Conservation (phyloP, 2,888 invertebrate species). For the Incurvaria masculella region DNA sequence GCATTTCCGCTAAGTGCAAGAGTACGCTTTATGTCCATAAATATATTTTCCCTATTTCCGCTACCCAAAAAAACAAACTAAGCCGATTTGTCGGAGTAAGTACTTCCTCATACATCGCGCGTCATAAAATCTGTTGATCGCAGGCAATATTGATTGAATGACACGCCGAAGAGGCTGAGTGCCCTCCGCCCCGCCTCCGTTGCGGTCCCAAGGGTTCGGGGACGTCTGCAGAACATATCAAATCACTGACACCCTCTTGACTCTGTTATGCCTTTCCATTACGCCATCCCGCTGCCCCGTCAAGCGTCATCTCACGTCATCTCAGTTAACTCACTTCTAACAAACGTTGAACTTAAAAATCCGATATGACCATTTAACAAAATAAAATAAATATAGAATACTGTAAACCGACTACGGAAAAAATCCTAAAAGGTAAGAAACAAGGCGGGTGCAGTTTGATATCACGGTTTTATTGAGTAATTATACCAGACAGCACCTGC, state of each 20-base stretch:
- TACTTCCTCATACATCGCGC: slow-evolving; percentile 29
- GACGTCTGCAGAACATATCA: slow-evolving; percentile 45
- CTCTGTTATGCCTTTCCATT: slow-evolving; percentile 45
- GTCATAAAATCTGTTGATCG: slow-evolving; percentile 34
- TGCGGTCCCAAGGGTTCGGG: slow-evolving; percentile 34
- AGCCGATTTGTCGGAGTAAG: slow-evolving; percentile 26
- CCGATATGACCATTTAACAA: too few relatives aligned
- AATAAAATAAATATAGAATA: too few relatives aligned
- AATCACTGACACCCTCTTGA: slow-evolving; percentile 47
- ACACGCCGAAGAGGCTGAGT: slow-evolving; percentile 25
- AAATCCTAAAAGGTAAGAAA: too few relatives aligned
- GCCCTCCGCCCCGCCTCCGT: not conserved
- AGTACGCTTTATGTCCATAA: too few relatives aligned
- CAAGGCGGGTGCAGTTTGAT: too few relatives aligned
- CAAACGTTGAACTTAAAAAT: too few relatives aligned
- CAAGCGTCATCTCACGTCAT: slow-evolving; percentile 26
- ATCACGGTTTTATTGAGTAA: too few relatives aligned
- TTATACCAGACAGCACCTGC: too few relatives aligned
- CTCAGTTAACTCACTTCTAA: too few relatives aligned
- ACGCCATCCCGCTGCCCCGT: slow-evolving; percentile 33
- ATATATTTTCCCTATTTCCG: not conserved
- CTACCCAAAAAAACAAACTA: slow-evolving; percentile 15
- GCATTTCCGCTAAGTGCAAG: too few relatives aligned
- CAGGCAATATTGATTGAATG: slow-evolving; percentile 36
- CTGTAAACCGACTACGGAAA: too few relatives aligned